Evolutionary conservation across 2,113 vertebrate species (phyloP), one percentile per base, ranked within the genome.

Genomic region (Dipodomys stephensi): DNA sequence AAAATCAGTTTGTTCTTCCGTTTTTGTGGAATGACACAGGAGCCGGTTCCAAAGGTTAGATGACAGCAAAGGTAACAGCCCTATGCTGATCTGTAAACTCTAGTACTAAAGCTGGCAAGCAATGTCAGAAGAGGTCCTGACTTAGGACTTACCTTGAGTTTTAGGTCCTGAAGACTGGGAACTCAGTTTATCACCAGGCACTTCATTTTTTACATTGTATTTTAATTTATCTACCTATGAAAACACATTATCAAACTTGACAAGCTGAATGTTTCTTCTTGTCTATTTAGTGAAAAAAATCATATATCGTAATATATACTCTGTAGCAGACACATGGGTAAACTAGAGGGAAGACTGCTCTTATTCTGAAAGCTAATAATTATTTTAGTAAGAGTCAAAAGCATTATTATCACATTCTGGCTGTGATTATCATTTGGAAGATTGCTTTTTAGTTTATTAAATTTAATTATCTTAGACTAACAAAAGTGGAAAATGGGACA

Each of bases 1-100:
- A 86, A 92, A 86, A 86, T 35, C 49, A 88, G 82, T 96, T 93
- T 88, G 82, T 93, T 94, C 91, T 90, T 86, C 86, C 82, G 64
- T 92, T 93, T 94, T 65, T 73, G 35, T 46, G 67, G 94, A 94
- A 86, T 64, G 88, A 92, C 71, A 91, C 68, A 72, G 83, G 69
- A 91, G 72, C 53, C 35, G 74, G 30, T 30, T 1, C 18, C n/a
- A 44, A 85, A 32, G 76, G 27, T 88, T 95, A 74, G 71, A 87
- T 68, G 74, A 82, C 10, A 92, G 81, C 46, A 76, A 84, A 64
- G 19, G 65, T 53, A 76, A 85, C 23, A 72, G 78, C 28, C 39
- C n/a, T 65, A 2, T 25, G 68, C 69, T 85, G 90, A 90, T 91
- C 71, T 83, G 28, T 32, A 93, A 62, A 57, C 74, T 57, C 53